A percentile compares a stretch with the other conserved stretches of the same genome.
phyloP scores from a whole-genome alignment of 2,113 vertebrate species.

The Cyrtonyx montezumae region DNA sequence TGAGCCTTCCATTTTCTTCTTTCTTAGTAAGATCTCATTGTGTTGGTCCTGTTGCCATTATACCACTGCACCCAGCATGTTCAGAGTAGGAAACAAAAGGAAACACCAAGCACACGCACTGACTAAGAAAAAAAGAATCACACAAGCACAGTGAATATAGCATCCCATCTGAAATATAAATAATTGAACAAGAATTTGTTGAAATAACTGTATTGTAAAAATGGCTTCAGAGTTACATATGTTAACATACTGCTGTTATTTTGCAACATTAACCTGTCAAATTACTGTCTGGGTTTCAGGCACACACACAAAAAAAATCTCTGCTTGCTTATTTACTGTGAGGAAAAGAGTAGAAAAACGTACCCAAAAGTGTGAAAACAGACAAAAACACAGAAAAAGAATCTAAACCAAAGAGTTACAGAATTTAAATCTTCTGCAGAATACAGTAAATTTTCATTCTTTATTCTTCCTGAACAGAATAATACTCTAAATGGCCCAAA shows the following conservation, averaged over 20 bases:
- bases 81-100: neutral
- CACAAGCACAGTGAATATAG: neutral
- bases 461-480: neutral
- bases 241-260: neutral
- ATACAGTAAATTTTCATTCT: neutral
- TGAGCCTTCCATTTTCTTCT: no score
- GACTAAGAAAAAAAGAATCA: neutral
- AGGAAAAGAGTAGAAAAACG: neutral
- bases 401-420: neutral
- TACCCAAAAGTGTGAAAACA: neutral
- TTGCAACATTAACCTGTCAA: neutral
- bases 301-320: neutral
- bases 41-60: no score
- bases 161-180: neutral
- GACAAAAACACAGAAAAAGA: neutral
- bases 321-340: neutral
- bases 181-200: neutral
- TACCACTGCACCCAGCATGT: neutral
- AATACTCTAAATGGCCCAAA: neutral
- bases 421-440: neutral
- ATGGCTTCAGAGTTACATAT: neutral
- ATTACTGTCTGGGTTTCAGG: neutral
- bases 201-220: neutral
- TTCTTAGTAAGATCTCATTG: no score
- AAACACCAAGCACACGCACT: neutral